Percentiles rank a stretch among this genome's conserved stretches.
phyloP scores from a whole-genome alignment of 2,888 invertebrate species.

The Drosophila ustulata region DNA sequence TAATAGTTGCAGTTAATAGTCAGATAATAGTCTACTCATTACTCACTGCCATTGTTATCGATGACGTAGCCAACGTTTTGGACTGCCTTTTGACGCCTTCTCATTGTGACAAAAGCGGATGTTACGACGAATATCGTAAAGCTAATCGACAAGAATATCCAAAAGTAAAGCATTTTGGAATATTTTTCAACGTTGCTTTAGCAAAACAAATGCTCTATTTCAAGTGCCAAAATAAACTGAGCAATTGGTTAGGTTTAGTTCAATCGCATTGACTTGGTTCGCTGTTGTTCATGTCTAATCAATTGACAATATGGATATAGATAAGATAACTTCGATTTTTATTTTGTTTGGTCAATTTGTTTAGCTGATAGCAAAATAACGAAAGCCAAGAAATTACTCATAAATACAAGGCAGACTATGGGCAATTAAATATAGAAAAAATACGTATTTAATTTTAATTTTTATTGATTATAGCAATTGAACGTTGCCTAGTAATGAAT shows the following conservation, averaged over 20 bases:
- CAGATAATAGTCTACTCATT: background rate
- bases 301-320: constrained; percentile 24
- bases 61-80: constrained; percentile 39
- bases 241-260: background rate
- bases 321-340: constrained; percentile 38
- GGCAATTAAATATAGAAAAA: background rate
- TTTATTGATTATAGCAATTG: background rate
- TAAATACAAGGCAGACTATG: background rate
- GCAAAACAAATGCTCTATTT: constrained; percentile 15
- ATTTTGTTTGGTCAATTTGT: background rate
- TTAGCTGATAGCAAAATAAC: constrained; percentile 8
- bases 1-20: background rate
- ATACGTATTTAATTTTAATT: background rate
- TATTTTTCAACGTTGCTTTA: background rate
- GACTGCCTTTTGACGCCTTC: constrained; percentile 10
- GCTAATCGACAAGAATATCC: constrained; percentile 15
- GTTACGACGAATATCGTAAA: constrained; percentile 23
- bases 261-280: constrained; percentile 4
- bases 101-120: background rate
- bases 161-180: constrained; percentile 23
- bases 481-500: background rate
- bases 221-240: constrained; percentile 29
- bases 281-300: constrained; percentile 28
- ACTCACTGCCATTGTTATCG: constrained; percentile 16
- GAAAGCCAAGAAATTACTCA: constrained; percentile 22